Conservation (phyloP, 1,140 invertebrate species). For the Semibalanus balanoides region DNA sequence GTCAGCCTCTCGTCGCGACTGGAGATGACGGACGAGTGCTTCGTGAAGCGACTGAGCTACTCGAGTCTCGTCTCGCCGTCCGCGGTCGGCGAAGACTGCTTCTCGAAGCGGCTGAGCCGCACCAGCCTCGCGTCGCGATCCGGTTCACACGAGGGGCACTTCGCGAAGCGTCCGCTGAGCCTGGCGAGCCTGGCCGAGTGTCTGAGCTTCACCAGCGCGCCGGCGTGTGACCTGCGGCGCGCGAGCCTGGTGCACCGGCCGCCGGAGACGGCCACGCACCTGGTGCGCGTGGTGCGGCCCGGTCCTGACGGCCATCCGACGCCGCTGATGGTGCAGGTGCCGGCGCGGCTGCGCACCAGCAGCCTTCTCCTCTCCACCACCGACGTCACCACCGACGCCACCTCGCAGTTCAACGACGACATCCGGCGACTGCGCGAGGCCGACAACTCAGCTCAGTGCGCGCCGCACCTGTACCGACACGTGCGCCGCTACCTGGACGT, state of each 20-base stretch:
- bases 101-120: neutral
- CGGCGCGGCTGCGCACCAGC: neutral
- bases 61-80: neutral
- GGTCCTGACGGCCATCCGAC: neutral
- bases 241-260: neutral
- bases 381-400: neutral
- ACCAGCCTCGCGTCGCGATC: neutral
- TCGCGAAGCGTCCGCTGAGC: neutral
- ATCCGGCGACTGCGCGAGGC: neutral
- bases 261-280: neutral
- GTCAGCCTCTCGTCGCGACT: neutral
- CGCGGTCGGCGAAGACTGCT: neutral
- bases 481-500: constrained; percentile 37
- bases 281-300: neutral
- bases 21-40: neutral
- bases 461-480: neutral
- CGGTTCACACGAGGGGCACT: neutral
- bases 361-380: neutral
- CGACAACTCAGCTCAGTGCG: neutral
- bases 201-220: neutral
- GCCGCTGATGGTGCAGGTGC: neutral
- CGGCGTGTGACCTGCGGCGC: neutral
- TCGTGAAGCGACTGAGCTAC: neutral
- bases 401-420: constrained; percentile 2
- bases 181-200: neutral